Percentiles rank a stretch among this genome's conserved stretches.
Conservation (phyloP, 2,888 invertebrate species). For the Acleris cristana region DNA sequence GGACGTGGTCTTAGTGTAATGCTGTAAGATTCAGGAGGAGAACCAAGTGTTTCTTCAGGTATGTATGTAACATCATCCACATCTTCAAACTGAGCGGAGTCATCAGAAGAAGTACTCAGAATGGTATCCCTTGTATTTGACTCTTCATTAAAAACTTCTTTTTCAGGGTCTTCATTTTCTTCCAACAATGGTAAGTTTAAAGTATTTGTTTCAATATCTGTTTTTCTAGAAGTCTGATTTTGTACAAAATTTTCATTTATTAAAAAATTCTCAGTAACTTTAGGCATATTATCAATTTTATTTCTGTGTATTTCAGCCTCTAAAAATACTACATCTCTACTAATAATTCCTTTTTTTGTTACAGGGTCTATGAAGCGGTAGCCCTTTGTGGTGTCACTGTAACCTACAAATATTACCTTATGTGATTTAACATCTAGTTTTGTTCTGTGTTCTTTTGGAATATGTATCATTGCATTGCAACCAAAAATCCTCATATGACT, state of each 20-base stretch:
- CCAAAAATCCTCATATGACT: constrained; percentile 56
- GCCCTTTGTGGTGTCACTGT: constrained; percentile 45
- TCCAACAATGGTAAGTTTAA: not conserved
- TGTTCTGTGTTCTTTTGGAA: constrained; percentile 51
- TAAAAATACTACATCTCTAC: constrained; percentile 8
- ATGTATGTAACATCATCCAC: not conserved
- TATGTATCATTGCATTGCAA: constrained; percentile 44
- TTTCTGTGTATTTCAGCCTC: not conserved
- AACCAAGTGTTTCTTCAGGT: not conserved
- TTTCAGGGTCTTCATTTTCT: not conserved
- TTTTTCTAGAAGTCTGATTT: not conserved
- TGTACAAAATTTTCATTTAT: not conserved
- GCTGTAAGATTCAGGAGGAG: not conserved
- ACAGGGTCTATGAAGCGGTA: constrained; percentile 33
- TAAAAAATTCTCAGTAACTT: not conserved
- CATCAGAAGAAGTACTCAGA: not conserved
- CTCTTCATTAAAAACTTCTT: not conserved
- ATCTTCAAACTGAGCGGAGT: constrained; percentile 6
- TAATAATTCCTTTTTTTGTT: constrained; percentile 2
- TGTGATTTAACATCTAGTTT: constrained; percentile 53
- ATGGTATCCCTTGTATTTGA: not conserved
- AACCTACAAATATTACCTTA: constrained; percentile 50
- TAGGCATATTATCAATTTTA: not conserved
- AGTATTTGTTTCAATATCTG: constrained; percentile 33
- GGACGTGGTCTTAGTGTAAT: not conserved